phyloP scores from a whole-genome alignment of 1,140 invertebrate species.

The Andrena cerasifolii region DNA sequence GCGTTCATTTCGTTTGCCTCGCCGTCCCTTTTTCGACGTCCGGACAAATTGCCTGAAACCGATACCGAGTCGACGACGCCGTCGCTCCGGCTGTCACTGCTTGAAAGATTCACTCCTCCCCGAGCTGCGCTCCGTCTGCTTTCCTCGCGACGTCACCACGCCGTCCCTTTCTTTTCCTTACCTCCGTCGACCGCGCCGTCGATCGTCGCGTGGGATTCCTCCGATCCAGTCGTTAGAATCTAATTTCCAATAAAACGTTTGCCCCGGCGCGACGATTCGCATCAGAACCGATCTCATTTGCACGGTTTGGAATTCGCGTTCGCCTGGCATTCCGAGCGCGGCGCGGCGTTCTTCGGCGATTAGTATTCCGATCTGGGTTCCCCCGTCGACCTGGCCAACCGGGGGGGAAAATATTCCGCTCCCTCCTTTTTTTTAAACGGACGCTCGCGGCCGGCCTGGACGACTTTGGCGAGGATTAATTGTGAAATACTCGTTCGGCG shows the following conservation, averaged over 20 bases:
- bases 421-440: neutral
- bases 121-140: no score
- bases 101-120: no score
- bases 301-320: slow-evolving; percentile 42
- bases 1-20: no score
- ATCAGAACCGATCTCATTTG: slow-evolving; percentile 28
- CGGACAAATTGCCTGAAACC: no score
- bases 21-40: no score
- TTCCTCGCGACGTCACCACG: neutral
- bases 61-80: no score
- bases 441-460: neutral
- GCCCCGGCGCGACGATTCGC: slow-evolving; percentile 10
- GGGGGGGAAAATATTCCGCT: neutral
- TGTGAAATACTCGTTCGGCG: neutral
- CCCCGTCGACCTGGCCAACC: neutral
- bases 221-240: slow-evolving; percentile 23
- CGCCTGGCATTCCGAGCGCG: slow-evolving; percentile 26
- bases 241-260: slow-evolving; percentile 33
- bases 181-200: neutral
- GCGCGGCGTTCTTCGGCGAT: slow-evolving; percentile 28
- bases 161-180: neutral
- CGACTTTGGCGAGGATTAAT: slow-evolving; percentile 4
- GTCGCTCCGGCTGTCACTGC: no score
- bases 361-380: slow-evolving; percentile 23
- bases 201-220: slow-evolving; percentile 17